These are phyloP conservation scores for Propithecus coquereli DNA, from an alignment of 2,113 vertebrate species.

Conservation along the genomic window DNA sequence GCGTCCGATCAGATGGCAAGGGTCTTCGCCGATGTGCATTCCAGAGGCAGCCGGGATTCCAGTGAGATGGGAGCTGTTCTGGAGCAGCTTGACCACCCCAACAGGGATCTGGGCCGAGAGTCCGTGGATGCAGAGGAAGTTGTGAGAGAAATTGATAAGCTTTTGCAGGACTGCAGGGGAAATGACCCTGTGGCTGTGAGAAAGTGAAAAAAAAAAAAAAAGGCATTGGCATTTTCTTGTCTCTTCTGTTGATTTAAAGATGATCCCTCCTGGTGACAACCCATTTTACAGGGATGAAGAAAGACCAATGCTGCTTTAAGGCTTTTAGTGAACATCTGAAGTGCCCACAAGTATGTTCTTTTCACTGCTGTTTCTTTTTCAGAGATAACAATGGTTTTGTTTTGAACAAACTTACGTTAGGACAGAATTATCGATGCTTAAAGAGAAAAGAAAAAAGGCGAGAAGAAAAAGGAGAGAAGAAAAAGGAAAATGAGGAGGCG, in stretches of 20 bases:
- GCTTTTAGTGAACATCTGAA: conserved; percentile 96
- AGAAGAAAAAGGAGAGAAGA: conserved; percentile 65
- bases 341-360: conserved; percentile 97
- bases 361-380: conserved; percentile 88
- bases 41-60: conserved; percentile 85
- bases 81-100: conserved; percentile 88
- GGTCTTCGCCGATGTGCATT: conserved; percentile 87
- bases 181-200: conserved; percentile 91
- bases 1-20: conserved; percentile 88
- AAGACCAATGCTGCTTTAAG: conserved; percentile 89
- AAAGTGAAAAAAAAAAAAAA: conserved; percentile 86
- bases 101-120: conserved; percentile 89
- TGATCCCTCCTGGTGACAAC: conserved; percentile 75
- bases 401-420: conserved; percentile 85
- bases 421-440: conserved; percentile 80
- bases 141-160: conserved; percentile 98
- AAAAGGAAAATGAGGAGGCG: conserved; percentile 56
- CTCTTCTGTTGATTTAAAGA: conserved; percentile 82
- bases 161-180: conserved; percentile 98
- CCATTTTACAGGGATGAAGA: conserved; percentile 80
- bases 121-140: conserved; percentile 96
- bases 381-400: conserved; percentile 85
- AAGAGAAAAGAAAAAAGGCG: conserved; percentile 67
- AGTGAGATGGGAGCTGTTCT: conserved; percentile 86
- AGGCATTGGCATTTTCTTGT: conserved; percentile 78